Percentiles rank a stretch among this genome's conserved stretches.
Conservation (phyloP, 1,140 invertebrate genomes). For the Octopus bimaculoides region DNA sequence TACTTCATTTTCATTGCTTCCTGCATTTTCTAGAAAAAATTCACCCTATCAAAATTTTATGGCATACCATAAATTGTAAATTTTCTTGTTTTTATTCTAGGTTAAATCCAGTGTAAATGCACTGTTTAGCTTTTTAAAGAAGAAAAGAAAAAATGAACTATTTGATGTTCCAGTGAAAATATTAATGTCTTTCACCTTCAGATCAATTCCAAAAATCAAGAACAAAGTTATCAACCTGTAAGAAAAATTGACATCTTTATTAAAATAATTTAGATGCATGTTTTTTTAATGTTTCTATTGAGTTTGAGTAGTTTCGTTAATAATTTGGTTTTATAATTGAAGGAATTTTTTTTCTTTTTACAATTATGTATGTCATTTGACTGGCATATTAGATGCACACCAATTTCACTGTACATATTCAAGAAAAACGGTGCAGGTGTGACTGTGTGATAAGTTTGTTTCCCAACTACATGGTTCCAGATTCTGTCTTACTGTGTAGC, state of each 20-base stretch:
- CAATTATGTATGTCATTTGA: too few species aligned
- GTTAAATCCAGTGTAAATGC: too few species aligned
- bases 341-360: not conserved
- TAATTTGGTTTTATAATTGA: not conserved
- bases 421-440: too few species aligned
- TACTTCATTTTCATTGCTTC: too few species aligned
- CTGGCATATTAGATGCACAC: not conserved
- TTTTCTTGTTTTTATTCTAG: too few species aligned
- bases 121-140: constrained; percentile 10
- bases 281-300: not conserved
- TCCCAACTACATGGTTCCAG: too few species aligned
- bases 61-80: too few species aligned
- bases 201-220: constrained; percentile 34
- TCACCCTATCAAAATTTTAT: too few species aligned
- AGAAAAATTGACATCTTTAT: constrained; percentile 16
- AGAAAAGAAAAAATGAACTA: constrained; percentile 20
- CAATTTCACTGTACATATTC: too few species aligned
- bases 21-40: too few species aligned
- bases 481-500: too few species aligned
- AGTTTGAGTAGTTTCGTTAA: not conserved
- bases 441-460: too few species aligned
- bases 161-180: constrained; percentile 32
- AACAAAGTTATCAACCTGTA: constrained; percentile 39
- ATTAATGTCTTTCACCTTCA: constrained; percentile 35
- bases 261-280: not conserved